Evolutionary conservation across 1,140 invertebrate genomes (phyloP).

Genomic region (Paralvinella palmiformis): DNA sequence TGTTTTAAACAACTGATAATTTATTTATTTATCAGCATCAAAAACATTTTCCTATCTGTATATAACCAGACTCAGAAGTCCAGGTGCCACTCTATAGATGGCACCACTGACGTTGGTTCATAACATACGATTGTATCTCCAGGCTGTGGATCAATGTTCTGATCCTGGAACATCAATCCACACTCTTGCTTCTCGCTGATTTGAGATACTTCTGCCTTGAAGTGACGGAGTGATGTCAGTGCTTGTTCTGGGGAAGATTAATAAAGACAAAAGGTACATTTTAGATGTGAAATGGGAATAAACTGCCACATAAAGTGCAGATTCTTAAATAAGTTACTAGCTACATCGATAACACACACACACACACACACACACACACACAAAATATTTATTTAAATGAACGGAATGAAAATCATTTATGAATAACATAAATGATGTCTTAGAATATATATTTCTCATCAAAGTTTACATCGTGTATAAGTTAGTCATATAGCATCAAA

Average conservation of each 20-base stretch:
- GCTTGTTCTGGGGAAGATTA: conserved; percentile 51
- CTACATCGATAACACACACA: background rate
- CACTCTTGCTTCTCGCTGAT: conserved; percentile 83
- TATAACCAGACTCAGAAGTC: too few species aligned
- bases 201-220: conserved; percentile 79
- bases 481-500: too few species aligned
- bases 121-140: conserved; percentile 80
- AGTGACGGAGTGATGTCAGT: conserved; percentile 73
- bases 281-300: background rate
- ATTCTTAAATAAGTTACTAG: background rate
- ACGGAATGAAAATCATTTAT: too few species aligned
- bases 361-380: background rate
- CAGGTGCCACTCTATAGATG: conserved; percentile 74
- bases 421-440: too few species aligned
- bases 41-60: too few species aligned
- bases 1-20: too few species aligned
- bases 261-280: background rate
- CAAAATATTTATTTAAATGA: background rate
- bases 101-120: conserved; percentile 57
- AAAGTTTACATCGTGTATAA: too few species aligned
- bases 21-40: too few species aligned
- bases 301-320: background rate
- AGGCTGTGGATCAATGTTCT: conserved; percentile 59
- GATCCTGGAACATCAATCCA: conserved; percentile 70
- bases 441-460: too few species aligned